phyloP scores from a whole-genome alignment of 92 coral and sea anemone genomes.

The Nematostella vectensis region DNA sequence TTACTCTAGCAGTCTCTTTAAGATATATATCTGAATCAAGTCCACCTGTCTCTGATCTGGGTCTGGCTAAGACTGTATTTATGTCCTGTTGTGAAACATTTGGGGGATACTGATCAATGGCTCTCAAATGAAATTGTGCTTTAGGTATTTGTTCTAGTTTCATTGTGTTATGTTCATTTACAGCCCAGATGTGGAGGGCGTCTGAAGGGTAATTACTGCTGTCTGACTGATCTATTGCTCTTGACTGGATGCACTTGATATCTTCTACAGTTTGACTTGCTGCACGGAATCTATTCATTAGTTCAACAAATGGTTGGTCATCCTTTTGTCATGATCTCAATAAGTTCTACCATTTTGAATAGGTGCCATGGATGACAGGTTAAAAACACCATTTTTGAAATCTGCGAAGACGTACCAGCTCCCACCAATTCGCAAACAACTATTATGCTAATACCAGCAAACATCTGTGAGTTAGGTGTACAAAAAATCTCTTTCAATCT shows the following conservation, averaged over 20 bases:
- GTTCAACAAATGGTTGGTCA: slow-evolving; percentile 54
- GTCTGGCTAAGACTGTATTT: slow-evolving; percentile 11
- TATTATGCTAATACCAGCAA: slow-evolving; percentile 47
- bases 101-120: slow-evolving; percentile 18
- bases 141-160: slow-evolving; percentile 11
- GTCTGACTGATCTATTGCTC: slow-evolving; percentile 13
- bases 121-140: slow-evolving; percentile 14
- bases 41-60: slow-evolving; percentile 24
- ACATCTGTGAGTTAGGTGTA: slow-evolving; percentile 28
- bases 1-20: slow-evolving; percentile 49
- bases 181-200: slow-evolving; percentile 45
- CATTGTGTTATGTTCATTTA: slow-evolving; percentile 15
- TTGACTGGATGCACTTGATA: slow-evolving; percentile 32
- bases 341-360: slow-evolving; percentile 42
- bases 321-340: slow-evolving; percentile 58
- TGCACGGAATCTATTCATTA: slow-evolving; percentile 50
- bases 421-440: too few relatives aligned
- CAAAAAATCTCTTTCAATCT: slow-evolving; percentile 37
- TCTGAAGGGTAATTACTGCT: slow-evolving; percentile 27
- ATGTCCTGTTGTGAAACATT: slow-evolving; percentile 27
- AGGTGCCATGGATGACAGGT: slow-evolving; percentile 40
- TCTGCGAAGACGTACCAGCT: slow-evolving; percentile 48
- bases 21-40: slow-evolving; percentile 37
- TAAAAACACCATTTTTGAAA: slow-evolving; percentile 30
- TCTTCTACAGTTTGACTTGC: slow-evolving; percentile 48